Percentiles rank a stretch among this genome's conserved stretches.
Conservation (phyloP, 1,140 invertebrate genomes). For the Radopholus similis region DNA sequence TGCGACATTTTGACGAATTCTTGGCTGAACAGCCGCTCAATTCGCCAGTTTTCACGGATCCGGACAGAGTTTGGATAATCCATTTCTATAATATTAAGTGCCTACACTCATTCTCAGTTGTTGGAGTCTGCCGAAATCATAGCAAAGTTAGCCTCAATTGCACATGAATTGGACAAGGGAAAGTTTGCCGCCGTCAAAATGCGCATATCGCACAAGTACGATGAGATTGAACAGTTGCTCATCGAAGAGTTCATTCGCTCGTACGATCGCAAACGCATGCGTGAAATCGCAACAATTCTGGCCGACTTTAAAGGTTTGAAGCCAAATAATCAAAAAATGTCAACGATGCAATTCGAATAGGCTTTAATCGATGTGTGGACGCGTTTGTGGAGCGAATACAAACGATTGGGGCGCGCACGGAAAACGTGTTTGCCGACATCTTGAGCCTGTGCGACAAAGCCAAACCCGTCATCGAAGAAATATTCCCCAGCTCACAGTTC, state of each 20-base stretch:
- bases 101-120: conserved; percentile 66
- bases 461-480: conserved; percentile 79
- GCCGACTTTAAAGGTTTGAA: conserved; percentile 80
- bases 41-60: conserved; percentile 81
- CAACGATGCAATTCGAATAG: not conserved
- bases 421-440: conserved; percentile 85
- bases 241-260: conserved; percentile 91
- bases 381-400: conserved; percentile 92
- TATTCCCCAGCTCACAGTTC: conserved; percentile 92
- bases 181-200: conserved; percentile 58
- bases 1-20: conserved; percentile 89
- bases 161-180: conserved; percentile 76
- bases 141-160: conserved; percentile 89
- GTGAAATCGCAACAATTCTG: conserved; percentile 81
- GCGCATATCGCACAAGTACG: conserved; percentile 67
- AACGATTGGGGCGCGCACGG: conserved; percentile 68
- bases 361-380: conserved; percentile 87
- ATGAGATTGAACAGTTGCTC: conserved; percentile 83
- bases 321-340: not conserved
- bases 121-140: conserved; percentile 97
- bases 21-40: conserved; percentile 77
- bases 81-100: not conserved
- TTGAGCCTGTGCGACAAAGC: conserved; percentile 83
- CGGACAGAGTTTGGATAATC: conserved; percentile 68
- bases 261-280: conserved; percentile 83